Conservation (phyloP, 2,888 invertebrate genomes). For the Alsophila aescularia region DNA sequence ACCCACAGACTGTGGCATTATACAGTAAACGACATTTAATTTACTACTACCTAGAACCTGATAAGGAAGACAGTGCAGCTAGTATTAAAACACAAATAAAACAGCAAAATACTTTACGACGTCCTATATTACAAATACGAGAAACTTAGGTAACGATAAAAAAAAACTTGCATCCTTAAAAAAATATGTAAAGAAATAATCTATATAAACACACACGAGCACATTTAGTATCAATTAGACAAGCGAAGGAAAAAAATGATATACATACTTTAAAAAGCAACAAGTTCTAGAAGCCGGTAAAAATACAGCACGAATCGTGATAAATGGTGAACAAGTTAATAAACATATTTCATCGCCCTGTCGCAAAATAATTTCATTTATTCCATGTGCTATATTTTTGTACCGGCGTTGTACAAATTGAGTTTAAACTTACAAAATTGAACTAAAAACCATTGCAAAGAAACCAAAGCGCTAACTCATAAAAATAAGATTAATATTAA, state of each 20-base stretch:
- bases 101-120: slow-evolving; percentile 24
- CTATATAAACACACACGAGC: slow-evolving; percentile 21
- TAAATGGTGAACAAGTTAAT: background rate
- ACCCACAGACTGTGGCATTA: too few species aligned
- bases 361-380: background rate
- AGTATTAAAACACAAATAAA: slow-evolving; percentile 14
- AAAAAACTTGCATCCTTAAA: slow-evolving; percentile 29
- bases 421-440: slow-evolving; percentile 15
- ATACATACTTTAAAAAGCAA: slow-evolving; percentile 18
- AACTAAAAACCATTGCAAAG: slow-evolving; percentile 21
- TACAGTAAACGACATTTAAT: too few species aligned
- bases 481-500: slow-evolving; percentile 24
- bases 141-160: slow-evolving; percentile 27
- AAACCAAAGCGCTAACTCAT: slow-evolving; percentile 21
- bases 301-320: background rate
- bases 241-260: slow-evolving; percentile 15
- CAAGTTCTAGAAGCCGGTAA: slow-evolving; percentile 1
- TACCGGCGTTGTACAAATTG: background rate
- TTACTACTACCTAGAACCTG: too few species aligned
- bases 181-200: slow-evolving; percentile 31
- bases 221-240: slow-evolving; percentile 5
- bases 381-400: background rate
- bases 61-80: too few species aligned
- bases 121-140: slow-evolving; percentile 38
- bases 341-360: background rate